Percentiles rank a stretch among this genome's conserved stretches.
Conservation (phyloP, 1,140 invertebrate species). For the Heliconius hewitsoni region DNA sequence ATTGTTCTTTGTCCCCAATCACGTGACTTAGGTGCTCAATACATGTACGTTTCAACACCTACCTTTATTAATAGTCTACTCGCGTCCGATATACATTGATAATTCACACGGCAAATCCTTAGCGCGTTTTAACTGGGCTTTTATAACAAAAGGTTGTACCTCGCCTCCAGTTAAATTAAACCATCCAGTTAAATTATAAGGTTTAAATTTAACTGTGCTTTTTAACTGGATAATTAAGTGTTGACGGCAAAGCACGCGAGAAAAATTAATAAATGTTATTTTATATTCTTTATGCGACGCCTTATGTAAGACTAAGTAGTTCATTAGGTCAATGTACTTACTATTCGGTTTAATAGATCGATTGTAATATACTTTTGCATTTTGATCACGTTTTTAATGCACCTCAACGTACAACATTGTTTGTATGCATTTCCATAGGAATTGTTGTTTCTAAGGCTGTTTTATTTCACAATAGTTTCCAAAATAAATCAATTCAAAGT, state of each 20-base stretch:
- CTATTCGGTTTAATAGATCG: constrained; percentile 50
- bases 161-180: constrained; percentile 22
- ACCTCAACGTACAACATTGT: constrained; percentile 15
- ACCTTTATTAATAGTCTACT: constrained; percentile 44
- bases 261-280: constrained; percentile 55
- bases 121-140: constrained; percentile 51
- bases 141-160: constrained; percentile 26
- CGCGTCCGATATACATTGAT: constrained; percentile 51
- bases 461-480: background rate
- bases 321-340: constrained; percentile 68
- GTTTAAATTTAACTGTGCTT: constrained; percentile 39
- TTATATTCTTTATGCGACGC: constrained; percentile 52
- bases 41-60: constrained; percentile 13
- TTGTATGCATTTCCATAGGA: constrained; percentile 10
- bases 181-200: constrained; percentile 29
- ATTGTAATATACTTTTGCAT: constrained; percentile 43
- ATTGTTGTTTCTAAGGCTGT: constrained; percentile 6
- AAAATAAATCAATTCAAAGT: background rate
- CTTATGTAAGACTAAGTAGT: constrained; percentile 69
- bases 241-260: constrained; percentile 57
- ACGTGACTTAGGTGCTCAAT: constrained; percentile 22
- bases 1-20: background rate
- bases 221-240: constrained; percentile 51
- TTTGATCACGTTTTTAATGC: constrained; percentile 33
- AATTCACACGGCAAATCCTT: constrained; percentile 55